Evolutionary conservation across 2,113 vertebrate genomes (phyloP).

Genomic region (Pelusios castaneus): DNA sequence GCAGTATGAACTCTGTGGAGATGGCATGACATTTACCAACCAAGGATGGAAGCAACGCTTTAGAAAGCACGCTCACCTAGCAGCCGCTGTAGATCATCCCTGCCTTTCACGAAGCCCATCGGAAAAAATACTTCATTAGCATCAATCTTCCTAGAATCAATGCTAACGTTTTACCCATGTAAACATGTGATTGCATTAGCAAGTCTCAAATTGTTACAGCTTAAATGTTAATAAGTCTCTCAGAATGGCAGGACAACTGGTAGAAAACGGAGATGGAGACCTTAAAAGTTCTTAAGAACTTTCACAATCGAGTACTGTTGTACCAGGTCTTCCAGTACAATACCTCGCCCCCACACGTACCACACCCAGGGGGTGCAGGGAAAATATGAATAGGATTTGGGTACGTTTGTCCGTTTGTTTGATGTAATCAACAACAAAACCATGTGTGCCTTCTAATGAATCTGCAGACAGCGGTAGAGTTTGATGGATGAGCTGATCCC

Average conservation of each 20-base stretch:
- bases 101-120: background rate
- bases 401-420: background rate
- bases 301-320: background rate
- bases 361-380: background rate
- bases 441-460: background rate
- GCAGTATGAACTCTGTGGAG: slow-evolving; percentile 8
- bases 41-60: background rate
- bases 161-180: background rate
- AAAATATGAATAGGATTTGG: background rate
- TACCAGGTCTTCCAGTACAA: background rate
- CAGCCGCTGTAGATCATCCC: background rate
- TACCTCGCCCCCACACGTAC: background rate
- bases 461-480: background rate
- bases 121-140: background rate
- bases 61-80: background rate
- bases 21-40: background rate
- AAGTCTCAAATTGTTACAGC: background rate
- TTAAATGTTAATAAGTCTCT: background rate
- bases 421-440: slow-evolving; percentile 4
- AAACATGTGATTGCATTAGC: background rate
- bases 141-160: background rate
- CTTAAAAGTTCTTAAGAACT: background rate
- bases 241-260: background rate
- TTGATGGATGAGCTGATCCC: slow-evolving; percentile 61
- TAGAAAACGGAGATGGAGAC: background rate